Base-by-base conservation (phyloP, 1,140 invertebrate species). In the Hyles vespertilio region DNA sequence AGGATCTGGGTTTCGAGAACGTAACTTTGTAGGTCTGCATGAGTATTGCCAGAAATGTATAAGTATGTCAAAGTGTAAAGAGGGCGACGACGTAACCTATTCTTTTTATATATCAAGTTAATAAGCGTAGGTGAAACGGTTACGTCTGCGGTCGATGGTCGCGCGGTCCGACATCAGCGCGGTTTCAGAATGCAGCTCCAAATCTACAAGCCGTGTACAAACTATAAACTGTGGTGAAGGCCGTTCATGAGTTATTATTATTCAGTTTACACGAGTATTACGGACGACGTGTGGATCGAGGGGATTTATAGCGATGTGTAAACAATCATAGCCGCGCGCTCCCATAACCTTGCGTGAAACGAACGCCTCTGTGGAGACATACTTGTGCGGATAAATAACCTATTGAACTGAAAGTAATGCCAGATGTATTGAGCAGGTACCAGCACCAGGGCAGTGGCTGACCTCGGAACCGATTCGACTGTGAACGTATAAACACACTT, bases 1-100 rank as follows among this genome's bases (percentile, higher is more conserved):
- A 69, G 67, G 75, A 84, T 84, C 77, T 84, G 80, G 84, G 84
- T 87, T 84, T 84, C 61, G 74, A 82, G 84, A 59, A 70, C 84
- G 68, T 74, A 70, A 79, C 76, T 81, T 74, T 73, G 80, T 83
- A 72, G 74, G 67, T 74, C 67, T 76, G 71, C 69, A 69, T 76
- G 69, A 71, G 74, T 76, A 67, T 70, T 68, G 74, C 58, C 72
- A 71, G 58, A 60, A 63, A 68, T 58, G 47, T 72, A 63, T 62
- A 73, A 69, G 70, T 83, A 63, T 82, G 76, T 81, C 80, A 81
- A 72, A 79, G 79, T 70, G 59, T 72, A 81, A 76, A 68, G 72
- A 77, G 77, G 78, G 43, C 79, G 56, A 43, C 66, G 47, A 50
- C 65, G 51, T 59, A 60, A 53, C 51, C 56, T 43, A 63, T 47